A percentile compares a stretch with the other conserved stretches of the same genome.
Conservation (phyloP, 2,888 invertebrate genomes). For the Athalia circularis region DNA sequence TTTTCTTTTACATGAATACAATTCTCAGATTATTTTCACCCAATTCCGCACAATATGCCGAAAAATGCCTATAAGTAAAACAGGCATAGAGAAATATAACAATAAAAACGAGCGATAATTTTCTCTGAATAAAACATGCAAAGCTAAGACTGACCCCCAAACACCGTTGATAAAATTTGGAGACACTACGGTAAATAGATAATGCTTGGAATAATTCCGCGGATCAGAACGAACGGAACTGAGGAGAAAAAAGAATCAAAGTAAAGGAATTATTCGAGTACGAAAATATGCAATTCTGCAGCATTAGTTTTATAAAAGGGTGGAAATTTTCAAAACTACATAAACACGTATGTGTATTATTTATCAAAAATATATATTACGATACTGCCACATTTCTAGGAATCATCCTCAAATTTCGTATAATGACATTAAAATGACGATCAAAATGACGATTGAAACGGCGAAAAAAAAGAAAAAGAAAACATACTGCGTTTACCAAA, state of each 20-base stretch:
- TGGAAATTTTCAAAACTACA: conserved; percentile 10
- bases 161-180: not conserved
- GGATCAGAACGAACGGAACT: not conserved
- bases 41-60: too few relatives aligned
- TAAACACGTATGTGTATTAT: conserved; percentile 12
- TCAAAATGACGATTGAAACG: not conserved
- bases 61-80: too few relatives aligned
- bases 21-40: too few relatives aligned
- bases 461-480: not conserved
- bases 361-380: not conserved
- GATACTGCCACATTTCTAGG: conserved; percentile 30
- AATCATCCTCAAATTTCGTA: conserved; percentile 25
- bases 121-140: conserved; percentile 1
- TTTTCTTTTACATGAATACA: too few relatives aligned
- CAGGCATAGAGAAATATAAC: too few relatives aligned
- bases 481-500: too few relatives aligned
- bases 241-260: not conserved
- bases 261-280: not conserved
- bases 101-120: not conserved
- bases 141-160: conserved; percentile 21
- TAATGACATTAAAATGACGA: not conserved
- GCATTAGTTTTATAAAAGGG: not conserved
- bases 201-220: not conserved
- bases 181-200: not conserved
- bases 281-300: not conserved